A percentile compares a stretch with the other conserved stretches of the same genome.
phyloP scores from a whole-genome alignment of 2,797 vertebrate genomes.

The Tapirus indicus region DNA sequence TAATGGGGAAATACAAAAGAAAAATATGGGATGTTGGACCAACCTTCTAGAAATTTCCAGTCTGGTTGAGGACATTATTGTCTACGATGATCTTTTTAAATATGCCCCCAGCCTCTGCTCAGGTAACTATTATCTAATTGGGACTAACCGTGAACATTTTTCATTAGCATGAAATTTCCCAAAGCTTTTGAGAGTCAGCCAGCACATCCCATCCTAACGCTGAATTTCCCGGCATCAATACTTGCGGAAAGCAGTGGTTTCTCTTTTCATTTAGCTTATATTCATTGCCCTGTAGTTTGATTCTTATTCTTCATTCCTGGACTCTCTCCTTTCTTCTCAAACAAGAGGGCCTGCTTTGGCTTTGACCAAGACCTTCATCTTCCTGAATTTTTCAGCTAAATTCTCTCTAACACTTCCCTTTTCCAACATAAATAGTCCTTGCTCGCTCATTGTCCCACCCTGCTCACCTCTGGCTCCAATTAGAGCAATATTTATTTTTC shows the following conservation, averaged over 20 bases:
- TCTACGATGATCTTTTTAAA: slow-evolving; percentile 53
- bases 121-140: slow-evolving; percentile 53
- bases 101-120: background rate
- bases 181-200: slow-evolving; percentile 24
- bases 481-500: slow-evolving; percentile 83
- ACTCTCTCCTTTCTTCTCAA: slow-evolving; percentile 74
- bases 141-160: slow-evolving; percentile 35
- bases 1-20: slow-evolving; percentile 23
- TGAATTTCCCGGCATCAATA: slow-evolving; percentile 9
- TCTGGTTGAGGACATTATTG: background rate
- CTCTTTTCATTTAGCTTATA: slow-evolving; percentile 67
- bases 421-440: slow-evolving; percentile 79
- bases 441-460: slow-evolving; percentile 75
- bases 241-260: slow-evolving; percentile 46
- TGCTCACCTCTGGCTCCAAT: slow-evolving; percentile 84
- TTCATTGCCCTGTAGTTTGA: slow-evolving; percentile 73
- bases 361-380: slow-evolving; percentile 76
- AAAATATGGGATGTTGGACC: background rate
- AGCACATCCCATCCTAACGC: background rate
- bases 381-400: slow-evolving; percentile 73
- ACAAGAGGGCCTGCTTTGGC: slow-evolving; percentile 65
- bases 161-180: slow-evolving; percentile 53
- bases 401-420: slow-evolving; percentile 67
- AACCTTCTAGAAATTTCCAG: slow-evolving; percentile 51
- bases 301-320: slow-evolving; percentile 68